phyloP scores from a whole-genome alignment of 2,888 invertebrate species.

The Stratiomys singularior region DNA sequence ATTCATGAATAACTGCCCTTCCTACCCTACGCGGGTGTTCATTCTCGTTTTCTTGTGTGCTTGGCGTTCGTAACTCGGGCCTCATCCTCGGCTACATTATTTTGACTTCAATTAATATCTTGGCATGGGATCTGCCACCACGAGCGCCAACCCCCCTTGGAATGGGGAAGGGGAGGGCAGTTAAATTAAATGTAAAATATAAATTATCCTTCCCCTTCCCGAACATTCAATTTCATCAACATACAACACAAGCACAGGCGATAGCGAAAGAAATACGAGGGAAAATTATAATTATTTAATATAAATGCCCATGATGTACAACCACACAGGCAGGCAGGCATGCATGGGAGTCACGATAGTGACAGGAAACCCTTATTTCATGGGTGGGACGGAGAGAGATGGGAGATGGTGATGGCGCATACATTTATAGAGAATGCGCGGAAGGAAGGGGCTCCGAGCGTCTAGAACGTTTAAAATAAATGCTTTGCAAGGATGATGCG shows the following conservation, averaged over 20 bases:
- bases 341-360: background rate
- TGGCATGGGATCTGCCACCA: conserved; percentile 35
- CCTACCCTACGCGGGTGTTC: no score
- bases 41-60: no score
- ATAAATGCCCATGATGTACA: conserved; percentile 3
- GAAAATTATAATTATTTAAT: conserved; percentile 22
- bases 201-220: conserved; percentile 26
- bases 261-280: background rate
- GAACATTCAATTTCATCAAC: conserved; percentile 11
- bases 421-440: background rate
- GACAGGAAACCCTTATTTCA: background rate
- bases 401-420: background rate
- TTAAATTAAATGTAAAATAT: conserved; percentile 43
- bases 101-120: conserved; percentile 14
- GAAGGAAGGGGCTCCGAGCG: background rate
- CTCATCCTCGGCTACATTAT: background rate
- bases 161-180: background rate
- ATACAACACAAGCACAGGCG: background rate
- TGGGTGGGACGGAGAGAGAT: background rate
- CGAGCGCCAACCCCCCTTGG: background rate
- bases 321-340: background rate
- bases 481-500: background rate
- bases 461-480: background rate
- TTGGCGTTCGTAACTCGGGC: background rate
- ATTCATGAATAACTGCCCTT: no score